Evolutionary conservation across 92 coral and sea anemone genomes (phyloP).

Genomic region (Pocillopora meandrina): DNA sequence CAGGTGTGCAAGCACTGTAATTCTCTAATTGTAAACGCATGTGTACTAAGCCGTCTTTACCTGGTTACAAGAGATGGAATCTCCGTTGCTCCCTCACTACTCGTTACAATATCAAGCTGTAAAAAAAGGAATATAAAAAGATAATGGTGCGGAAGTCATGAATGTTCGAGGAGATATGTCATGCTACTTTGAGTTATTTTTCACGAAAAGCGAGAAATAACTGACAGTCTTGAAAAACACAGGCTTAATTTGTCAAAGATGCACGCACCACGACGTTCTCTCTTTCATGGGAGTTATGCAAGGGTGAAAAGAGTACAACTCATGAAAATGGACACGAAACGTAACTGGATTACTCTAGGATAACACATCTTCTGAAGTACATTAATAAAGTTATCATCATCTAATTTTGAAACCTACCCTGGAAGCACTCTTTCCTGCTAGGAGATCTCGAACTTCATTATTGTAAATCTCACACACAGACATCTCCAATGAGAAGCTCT

Average conservation of each 20-base stretch:
- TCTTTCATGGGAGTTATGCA: too few relatives aligned
- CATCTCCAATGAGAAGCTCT: conserved; percentile 83
- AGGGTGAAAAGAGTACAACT: too few relatives aligned
- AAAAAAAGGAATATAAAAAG: not conserved
- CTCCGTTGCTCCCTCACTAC: conserved; percentile 97
- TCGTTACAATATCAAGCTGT: conserved; percentile 88
- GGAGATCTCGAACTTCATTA: conserved; percentile 89
- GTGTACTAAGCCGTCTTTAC: conserved; percentile 17
- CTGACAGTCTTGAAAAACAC: too few relatives aligned
- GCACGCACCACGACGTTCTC: too few relatives aligned
- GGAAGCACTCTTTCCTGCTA: conserved; percentile 82
- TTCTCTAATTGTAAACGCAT: not conserved
- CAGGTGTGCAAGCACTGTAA: too few relatives aligned
- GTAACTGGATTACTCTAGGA: too few relatives aligned
- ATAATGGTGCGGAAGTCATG: not conserved
- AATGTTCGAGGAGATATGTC: not conserved
- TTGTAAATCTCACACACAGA: conserved; percentile 97
- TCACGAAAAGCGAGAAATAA: not conserved
- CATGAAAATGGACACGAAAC: too few relatives aligned
- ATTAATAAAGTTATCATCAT: too few relatives aligned
- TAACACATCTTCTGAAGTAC: too few relatives aligned
- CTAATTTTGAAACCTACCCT: conserved; percentile 48
- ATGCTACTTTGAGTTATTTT: too few relatives aligned
- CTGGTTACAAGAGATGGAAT: conserved; percentile 92
- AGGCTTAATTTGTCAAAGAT: too few relatives aligned